phyloP scores from a whole-genome alignment of 1,140 invertebrate genomes.

The Hycleus phaleratus region DNA sequence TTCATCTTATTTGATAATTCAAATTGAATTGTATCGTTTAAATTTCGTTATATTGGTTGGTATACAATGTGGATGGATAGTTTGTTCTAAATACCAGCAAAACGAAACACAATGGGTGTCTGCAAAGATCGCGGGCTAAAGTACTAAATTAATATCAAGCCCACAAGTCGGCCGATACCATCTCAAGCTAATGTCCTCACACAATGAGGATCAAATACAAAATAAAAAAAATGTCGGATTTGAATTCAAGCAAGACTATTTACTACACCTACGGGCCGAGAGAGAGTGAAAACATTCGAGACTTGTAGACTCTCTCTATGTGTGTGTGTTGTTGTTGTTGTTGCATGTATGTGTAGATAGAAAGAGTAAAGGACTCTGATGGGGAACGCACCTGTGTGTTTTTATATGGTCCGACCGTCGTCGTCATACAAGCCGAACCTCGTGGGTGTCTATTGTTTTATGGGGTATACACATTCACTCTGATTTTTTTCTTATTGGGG shows the following conservation, averaged over 20 bases:
- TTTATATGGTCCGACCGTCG: background rate
- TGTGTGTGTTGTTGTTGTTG: too few species aligned
- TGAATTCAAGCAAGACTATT: slow-evolving; percentile 36
- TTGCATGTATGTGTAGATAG: too few species aligned
- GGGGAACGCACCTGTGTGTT: slow-evolving; percentile 29
- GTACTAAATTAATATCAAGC: slow-evolving; percentile 38
- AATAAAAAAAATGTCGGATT: slow-evolving; percentile 34
- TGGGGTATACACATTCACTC: slow-evolving; percentile 9
- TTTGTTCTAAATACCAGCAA: background rate
- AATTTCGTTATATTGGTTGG: too few species aligned
- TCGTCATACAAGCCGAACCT: slow-evolving; percentile 12
- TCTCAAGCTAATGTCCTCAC: slow-evolving; percentile 38
- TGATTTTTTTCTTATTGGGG: background rate
- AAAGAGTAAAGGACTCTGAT: background rate
- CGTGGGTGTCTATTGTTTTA: slow-evolving; percentile 35
- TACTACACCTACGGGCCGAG: slow-evolving; percentile 34
- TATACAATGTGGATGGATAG: too few species aligned
- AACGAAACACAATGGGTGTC: slow-evolving; percentile 22
- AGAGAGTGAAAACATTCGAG: slow-evolving; percentile 3
- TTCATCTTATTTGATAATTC: too few species aligned
- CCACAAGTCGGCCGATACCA: slow-evolving; percentile 32
- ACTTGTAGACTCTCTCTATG: too few species aligned
- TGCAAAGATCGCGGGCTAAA: slow-evolving; percentile 22
- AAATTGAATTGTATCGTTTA: too few species aligned
- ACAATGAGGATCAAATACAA: slow-evolving; percentile 34